Evolutionary conservation across 2,888 invertebrate species (phyloP).

Genomic region (Amphipoea oculea): DNA sequence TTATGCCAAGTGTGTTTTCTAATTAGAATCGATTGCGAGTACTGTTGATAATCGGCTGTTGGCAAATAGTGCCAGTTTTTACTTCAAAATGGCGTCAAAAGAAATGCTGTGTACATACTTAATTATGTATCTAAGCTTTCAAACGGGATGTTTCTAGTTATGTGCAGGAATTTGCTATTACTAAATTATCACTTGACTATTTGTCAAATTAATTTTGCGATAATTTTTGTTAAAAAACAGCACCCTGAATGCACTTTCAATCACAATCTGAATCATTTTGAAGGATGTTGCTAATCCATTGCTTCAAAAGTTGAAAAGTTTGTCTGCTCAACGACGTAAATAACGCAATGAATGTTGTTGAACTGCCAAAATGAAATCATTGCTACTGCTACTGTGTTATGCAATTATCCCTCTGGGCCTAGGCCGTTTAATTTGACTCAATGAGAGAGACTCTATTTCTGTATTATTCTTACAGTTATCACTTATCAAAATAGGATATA

Average conservation of each 20-base stretch:
- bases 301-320: not conserved
- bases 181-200: not conserved
- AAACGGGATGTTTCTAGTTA: not conserved
- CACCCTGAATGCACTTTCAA: not conserved
- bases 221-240: not conserved
- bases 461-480: not conserved
- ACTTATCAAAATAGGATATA: not conserved
- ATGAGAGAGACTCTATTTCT: not conserved
- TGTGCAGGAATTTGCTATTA: not conserved
- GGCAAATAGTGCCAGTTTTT: slow-evolving; percentile 47
- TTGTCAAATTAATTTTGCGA: not conserved
- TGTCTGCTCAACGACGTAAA: not conserved
- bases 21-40: slow-evolving; percentile 48
- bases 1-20: slow-evolving; percentile 46
- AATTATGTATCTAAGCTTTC: not conserved
- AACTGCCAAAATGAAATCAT: not conserved
- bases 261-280: not conserved
- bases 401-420: not conserved
- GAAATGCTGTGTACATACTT: slow-evolving; percentile 25
- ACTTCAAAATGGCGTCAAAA: slow-evolving; percentile 38
- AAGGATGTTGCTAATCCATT: not conserved
- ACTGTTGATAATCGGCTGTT: slow-evolving; percentile 47
- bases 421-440: not conserved
- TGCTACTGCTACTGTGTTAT: not conserved
- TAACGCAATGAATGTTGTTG: not conserved